phyloP scores from a whole-genome alignment of 92 coral and sea anemone species.

The Paramuricea clavata region DNA sequence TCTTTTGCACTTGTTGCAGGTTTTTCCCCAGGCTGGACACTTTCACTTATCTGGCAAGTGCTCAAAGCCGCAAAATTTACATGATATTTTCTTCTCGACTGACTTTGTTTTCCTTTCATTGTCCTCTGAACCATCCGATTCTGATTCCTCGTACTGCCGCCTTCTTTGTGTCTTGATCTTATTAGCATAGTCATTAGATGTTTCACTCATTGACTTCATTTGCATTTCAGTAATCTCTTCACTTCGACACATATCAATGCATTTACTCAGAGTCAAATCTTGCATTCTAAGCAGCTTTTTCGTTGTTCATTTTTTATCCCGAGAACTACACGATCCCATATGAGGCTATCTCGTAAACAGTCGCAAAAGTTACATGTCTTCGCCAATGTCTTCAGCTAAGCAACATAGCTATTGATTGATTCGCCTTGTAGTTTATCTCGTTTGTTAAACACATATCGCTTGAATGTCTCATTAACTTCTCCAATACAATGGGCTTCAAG shows the following conservation, averaged over 20 bases:
- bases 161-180: slow-evolving; percentile 27
- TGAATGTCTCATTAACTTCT: slow-evolving; percentile 40
- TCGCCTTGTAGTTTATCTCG: slow-evolving; percentile 46
- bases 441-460: slow-evolving; percentile 48
- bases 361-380: slow-evolving; percentile 52
- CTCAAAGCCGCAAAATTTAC: slow-evolving; percentile 46
- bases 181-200: slow-evolving; percentile 31
- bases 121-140: slow-evolving; percentile 38
- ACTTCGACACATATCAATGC: slow-evolving; percentile 55
- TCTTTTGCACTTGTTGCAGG: slow-evolving; percentile 31
- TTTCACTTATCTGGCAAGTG: slow-evolving; percentile 38
- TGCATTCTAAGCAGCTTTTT: slow-evolving; percentile 60
- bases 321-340: slow-evolving; percentile 56
- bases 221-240: slow-evolving; percentile 50
- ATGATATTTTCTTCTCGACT: too few species aligned
- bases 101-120: too few species aligned
- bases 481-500: slow-evolving; percentile 25
- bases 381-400: slow-evolving; percentile 38
- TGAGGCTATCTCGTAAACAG: slow-evolving; percentile 58
- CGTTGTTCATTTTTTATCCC: slow-evolving; percentile 56
- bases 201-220: slow-evolving; percentile 37
- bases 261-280: slow-evolving; percentile 46
- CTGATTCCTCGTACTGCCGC: background rate
- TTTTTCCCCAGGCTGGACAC: slow-evolving; percentile 57
- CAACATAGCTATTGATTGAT: slow-evolving; percentile 46